These are phyloP conservation scores for Leucophenga varia DNA, from an alignment of 1,140 invertebrate species.

Conservation along the genomic window DNA sequence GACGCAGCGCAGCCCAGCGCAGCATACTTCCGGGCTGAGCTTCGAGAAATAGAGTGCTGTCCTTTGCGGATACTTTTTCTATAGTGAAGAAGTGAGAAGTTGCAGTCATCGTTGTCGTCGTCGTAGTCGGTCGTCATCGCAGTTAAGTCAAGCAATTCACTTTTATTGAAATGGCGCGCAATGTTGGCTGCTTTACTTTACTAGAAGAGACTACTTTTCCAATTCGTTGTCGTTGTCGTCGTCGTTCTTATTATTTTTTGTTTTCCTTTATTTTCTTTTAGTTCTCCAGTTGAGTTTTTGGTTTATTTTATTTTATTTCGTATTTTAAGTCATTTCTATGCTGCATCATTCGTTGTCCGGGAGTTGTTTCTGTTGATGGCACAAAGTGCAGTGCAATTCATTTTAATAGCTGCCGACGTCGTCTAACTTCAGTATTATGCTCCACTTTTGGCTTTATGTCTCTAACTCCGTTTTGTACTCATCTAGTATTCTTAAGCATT, in stretches of 20 bases:
- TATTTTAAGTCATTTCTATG: conserved; percentile 48
- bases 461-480: too few relatives aligned
- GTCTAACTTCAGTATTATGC: too few relatives aligned
- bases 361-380: conserved; percentile 53
- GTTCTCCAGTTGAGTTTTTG: conserved; percentile 10
- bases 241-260: conserved; percentile 6
- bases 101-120: conserved; percentile 19
- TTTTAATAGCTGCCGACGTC: conserved; percentile 43
- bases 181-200: conserved; percentile 39
- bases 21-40: conserved; percentile 46
- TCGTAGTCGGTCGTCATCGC: neutral
- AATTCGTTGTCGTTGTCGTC: conserved; percentile 26
- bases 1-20: conserved; percentile 34
- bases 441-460: too few relatives aligned
- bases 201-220: conserved; percentile 20
- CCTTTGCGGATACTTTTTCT: conserved; percentile 35
- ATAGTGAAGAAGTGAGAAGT: conserved; percentile 37
- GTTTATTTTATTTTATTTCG: conserved; percentile 43
- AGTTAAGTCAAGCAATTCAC: conserved; percentile 45
- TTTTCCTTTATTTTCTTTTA: conserved; percentile 2
- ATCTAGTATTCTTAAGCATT: too few relatives aligned
- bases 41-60: conserved; percentile 25
- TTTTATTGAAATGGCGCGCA: conserved; percentile 56
- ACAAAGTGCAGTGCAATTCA: conserved; percentile 55
- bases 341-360: conserved; percentile 45